Evolutionary conservation across 2,888 invertebrate genomes (phyloP).

Genomic region (Isoperla grammatica): DNA sequence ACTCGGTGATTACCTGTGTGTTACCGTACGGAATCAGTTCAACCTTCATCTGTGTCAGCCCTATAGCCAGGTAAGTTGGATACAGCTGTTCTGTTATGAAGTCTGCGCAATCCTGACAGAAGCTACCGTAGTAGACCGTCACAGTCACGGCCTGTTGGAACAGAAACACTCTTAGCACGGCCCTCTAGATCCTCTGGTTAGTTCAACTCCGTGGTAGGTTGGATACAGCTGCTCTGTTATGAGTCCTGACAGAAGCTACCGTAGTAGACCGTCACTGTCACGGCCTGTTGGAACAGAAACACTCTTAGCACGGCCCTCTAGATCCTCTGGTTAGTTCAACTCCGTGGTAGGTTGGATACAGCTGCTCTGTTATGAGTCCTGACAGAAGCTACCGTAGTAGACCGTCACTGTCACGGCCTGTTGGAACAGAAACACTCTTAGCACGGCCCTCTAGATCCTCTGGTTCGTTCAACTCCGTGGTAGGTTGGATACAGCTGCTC

Average conservation of each 20-base stretch:
- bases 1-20: too few relatives aligned
- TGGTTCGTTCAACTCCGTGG: too few relatives aligned
- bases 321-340: too few relatives aligned
- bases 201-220: too few relatives aligned
- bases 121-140: not conserved
- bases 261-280: not conserved
- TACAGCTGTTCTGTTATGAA: not conserved
- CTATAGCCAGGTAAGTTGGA: not conserved
- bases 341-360: conserved; percentile 3
- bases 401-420: not conserved
- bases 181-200: too few relatives aligned
- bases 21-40: too few relatives aligned
- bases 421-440: too few relatives aligned
- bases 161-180: too few relatives aligned
- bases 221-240: not conserved
- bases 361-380: not conserved
- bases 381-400: not conserved
- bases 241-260: not conserved
- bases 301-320: too few relatives aligned
- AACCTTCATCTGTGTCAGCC: too few relatives aligned
- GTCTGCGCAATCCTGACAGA: not conserved
- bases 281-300: too few relatives aligned
- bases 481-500: conserved; percentile 1
- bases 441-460: too few relatives aligned
- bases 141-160: not conserved